A percentile compares a stretch with the other conserved stretches of the same genome.
phyloP scores from a whole-genome alignment of 2,113 vertebrate genomes.

The Misgurnus anguillicaudatus region DNA sequence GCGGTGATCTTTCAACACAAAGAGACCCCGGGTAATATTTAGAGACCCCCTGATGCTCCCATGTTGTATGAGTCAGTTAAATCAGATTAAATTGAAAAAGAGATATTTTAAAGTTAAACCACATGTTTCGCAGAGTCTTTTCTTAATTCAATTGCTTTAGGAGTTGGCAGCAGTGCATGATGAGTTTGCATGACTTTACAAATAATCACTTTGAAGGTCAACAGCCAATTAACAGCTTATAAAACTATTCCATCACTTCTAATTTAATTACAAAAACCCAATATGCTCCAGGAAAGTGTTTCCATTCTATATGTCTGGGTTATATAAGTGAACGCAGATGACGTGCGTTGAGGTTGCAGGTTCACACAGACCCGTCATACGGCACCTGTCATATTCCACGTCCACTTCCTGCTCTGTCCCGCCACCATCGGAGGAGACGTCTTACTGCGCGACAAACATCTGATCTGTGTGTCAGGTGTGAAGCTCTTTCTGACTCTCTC shows the following conservation, averaged over 20 bases:
- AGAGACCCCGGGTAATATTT: not conserved
- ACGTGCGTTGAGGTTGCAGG: too few species aligned
- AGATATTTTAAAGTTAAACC: not conserved
- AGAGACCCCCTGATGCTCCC: constrained; percentile 32
- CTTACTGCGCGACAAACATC: constrained; percentile 82
- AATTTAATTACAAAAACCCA: not conserved
- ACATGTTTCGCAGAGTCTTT: not conserved
- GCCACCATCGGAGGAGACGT: constrained; percentile 59
- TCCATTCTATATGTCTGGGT: not conserved
- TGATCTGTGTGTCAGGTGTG: constrained; percentile 82
- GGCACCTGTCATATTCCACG: too few species aligned
- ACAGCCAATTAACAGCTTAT: too few species aligned
- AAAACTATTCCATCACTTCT: too few species aligned
- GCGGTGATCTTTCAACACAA: not conserved
- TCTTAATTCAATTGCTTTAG: not conserved
- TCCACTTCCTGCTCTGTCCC: not conserved
- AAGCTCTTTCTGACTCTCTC: constrained; percentile 77
- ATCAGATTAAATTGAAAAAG: constrained; percentile 14
- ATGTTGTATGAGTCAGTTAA: constrained; percentile 8
- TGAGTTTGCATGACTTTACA: not conserved
- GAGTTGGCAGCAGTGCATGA: not conserved
- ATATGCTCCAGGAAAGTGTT: not conserved
- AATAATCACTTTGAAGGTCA: not conserved
- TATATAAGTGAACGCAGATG: too few species aligned
- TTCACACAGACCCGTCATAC: too few species aligned